Conservation (phyloP, 2,888 invertebrate genomes). For the Adelognathus sp. region DNA sequence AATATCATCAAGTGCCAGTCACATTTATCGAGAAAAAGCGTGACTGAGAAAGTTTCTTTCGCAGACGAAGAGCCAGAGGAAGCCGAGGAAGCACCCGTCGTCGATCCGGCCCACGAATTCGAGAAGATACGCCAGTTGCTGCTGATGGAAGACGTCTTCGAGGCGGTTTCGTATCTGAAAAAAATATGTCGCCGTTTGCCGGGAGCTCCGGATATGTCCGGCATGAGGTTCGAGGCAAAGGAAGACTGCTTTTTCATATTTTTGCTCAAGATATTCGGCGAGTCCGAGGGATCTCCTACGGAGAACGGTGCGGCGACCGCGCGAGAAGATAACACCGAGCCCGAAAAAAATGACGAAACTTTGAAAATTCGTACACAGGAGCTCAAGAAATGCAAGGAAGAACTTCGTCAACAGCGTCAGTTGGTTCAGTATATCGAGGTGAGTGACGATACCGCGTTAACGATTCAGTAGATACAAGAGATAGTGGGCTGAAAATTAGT, state of each 20-base stretch:
- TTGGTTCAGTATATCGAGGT: slow-evolving; percentile 88
- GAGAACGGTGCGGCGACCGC: background rate
- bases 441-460: too few relatives aligned
- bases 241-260: slow-evolving; percentile 70
- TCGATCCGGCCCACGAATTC: slow-evolving; percentile 64
- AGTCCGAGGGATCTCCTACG: slow-evolving; percentile 67
- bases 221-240: slow-evolving; percentile 62
- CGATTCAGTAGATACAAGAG: background rate
- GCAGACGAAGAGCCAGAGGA: slow-evolving; percentile 60
- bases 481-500: too few relatives aligned
- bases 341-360: slow-evolving; percentile 60
- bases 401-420: slow-evolving; percentile 84
- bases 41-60: too few relatives aligned
- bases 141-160: slow-evolving; percentile 69
- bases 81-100: slow-evolving; percentile 27
- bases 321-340: slow-evolving; percentile 50
- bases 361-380: slow-evolving; percentile 66
- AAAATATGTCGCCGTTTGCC: slow-evolving; percentile 60
- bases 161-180: slow-evolving; percentile 70
- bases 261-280: slow-evolving; percentile 74
- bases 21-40: too few relatives aligned
- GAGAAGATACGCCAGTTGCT: slow-evolving; percentile 75
- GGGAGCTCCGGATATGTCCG: slow-evolving; percentile 60
- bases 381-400: slow-evolving; percentile 81
- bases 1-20: too few relatives aligned